A percentile compares a stretch with the other conserved stretches of the same genome.
These are phyloP conservation scores for Caenorhabditis imperialis DNA, from an alignment of 2,888 invertebrate genomes.

Conservation along the genomic window DNA sequence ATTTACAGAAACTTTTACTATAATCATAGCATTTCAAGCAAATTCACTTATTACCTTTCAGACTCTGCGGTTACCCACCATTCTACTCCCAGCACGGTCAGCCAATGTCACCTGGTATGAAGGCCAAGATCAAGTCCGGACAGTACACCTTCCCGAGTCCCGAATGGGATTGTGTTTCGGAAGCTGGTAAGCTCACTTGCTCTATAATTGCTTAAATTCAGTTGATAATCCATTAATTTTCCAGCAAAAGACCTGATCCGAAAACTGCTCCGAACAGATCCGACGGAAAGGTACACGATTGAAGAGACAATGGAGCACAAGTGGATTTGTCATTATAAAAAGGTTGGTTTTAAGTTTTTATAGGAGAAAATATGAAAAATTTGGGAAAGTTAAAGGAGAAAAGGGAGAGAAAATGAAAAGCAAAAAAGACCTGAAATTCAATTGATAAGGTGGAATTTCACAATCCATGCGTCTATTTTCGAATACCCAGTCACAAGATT, in stretches of 20 bases:
- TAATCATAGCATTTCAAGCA: no score
- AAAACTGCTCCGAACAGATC: constrained; percentile 94
- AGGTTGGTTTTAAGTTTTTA: no score
- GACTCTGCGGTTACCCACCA: constrained; percentile 96
- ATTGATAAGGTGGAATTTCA: no score
- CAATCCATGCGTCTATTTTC: no score
- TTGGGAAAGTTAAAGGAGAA: no score
- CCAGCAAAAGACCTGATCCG: constrained; percentile 91
- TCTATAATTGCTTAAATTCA: constrained; percentile 1
- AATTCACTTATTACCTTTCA: no score
- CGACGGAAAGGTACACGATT: constrained; percentile 89
- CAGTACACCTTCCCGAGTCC: constrained; percentile 97
- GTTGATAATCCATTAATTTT: constrained; percentile 39
- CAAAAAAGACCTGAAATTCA: no score
- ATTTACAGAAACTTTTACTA: no score
- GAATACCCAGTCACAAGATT: no score
- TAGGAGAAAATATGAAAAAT: no score
- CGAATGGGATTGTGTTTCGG: constrained; percentile 94
- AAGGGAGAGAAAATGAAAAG: no score
- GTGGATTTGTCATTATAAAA: constrained; percentile 84
- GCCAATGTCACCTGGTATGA: constrained; percentile 99
- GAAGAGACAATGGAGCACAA: constrained; percentile 84
- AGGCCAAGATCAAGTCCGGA: constrained; percentile 90
- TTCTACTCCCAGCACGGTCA: constrained; percentile 98
- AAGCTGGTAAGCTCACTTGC: constrained; percentile 82